Conservation (phyloP, 1,140 invertebrate genomes). For the Aphaenogaster ashmeadi region DNA sequence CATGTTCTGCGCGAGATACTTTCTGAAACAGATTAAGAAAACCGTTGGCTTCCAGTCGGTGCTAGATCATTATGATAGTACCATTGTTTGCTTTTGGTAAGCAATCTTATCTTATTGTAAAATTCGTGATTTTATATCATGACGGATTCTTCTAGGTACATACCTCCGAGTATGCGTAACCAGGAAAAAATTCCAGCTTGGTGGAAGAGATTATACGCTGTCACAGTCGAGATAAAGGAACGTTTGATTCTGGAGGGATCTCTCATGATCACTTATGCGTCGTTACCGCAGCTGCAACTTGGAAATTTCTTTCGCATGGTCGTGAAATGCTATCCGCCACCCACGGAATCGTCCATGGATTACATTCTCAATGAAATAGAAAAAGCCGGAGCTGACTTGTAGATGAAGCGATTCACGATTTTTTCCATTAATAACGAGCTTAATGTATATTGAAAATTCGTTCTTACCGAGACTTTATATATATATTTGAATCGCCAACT, state of each 20-base stretch:
- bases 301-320: conserved; percentile 97
- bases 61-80: conserved; percentile 90
- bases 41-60: conserved; percentile 89
- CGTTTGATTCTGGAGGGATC: conserved; percentile 92
- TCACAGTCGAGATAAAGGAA: conserved; percentile 95
- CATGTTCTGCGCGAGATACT: conserved; percentile 89
- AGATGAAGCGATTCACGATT: conserved; percentile 4
- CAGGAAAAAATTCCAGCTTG: conserved; percentile 89
- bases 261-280: conserved; percentile 95
- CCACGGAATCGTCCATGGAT: conserved; percentile 89
- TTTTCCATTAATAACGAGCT: background rate
- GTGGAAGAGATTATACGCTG: conserved; percentile 90
- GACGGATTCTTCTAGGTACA: conserved; percentile 86
- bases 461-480: too few species aligned
- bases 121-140: background rate
- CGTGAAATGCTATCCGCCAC: conserved; percentile 92
- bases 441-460: background rate
- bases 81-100: conserved; percentile 96
- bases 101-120: background rate
- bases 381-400: conserved; percentile 87
- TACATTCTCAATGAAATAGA: conserved; percentile 89
- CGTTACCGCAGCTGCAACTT: conserved; percentile 89
- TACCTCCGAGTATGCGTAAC: conserved; percentile 91
- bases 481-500: too few species aligned
- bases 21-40: conserved; percentile 84